Conservation (phyloP, 1,140 invertebrate species). For the Drosophila murphyi region DNA sequence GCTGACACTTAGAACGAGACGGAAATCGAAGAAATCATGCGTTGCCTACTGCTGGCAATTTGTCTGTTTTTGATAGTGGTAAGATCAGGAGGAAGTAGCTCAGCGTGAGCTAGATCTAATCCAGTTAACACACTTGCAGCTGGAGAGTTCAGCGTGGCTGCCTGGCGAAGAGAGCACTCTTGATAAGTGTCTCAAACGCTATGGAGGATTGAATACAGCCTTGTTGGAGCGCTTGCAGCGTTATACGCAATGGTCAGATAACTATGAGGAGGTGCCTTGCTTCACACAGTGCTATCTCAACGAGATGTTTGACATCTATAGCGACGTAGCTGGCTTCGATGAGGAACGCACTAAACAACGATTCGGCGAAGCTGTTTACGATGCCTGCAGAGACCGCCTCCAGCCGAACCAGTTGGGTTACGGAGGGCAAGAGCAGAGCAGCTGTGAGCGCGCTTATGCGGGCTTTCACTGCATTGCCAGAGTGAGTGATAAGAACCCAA, state of each 20-base stretch:
- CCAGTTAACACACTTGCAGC: conserved; percentile 13
- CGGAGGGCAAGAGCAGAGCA: conserved; percentile 23
- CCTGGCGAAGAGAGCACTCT: conserved; percentile 41
- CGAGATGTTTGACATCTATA: conserved; percentile 72
- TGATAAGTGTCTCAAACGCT: conserved; percentile 57
- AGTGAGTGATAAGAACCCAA: conserved; percentile 62
- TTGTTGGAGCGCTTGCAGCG: conserved; percentile 55
- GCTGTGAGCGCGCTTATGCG: conserved; percentile 66
- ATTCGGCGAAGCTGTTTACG: conserved; percentile 58
- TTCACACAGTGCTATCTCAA: conserved; percentile 71
- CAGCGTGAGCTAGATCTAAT: background rate
- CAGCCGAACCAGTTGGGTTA: background rate
- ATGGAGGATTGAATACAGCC: conserved; percentile 53
- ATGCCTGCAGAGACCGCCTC: conserved; percentile 60
- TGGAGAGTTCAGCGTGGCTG: conserved; percentile 25
- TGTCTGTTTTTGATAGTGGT: conserved; percentile 35
- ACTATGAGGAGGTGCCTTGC: conserved; percentile 73
- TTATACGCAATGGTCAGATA: conserved; percentile 68
- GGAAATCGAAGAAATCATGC: conserved; percentile 31
- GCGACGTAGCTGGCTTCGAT: conserved; percentile 58
- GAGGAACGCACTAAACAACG: conserved; percentile 26
- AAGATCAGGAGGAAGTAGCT: background rate
- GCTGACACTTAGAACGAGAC: conserved; percentile 42
- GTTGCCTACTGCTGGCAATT: conserved; percentile 23
- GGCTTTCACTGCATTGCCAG: conserved; percentile 75